Evolutionary conservation across 2,797 vertebrate genomes (phyloP), one percentile per base, ranked within the genome.

Genomic region (Gymnoscopelus microlampas): DNA sequence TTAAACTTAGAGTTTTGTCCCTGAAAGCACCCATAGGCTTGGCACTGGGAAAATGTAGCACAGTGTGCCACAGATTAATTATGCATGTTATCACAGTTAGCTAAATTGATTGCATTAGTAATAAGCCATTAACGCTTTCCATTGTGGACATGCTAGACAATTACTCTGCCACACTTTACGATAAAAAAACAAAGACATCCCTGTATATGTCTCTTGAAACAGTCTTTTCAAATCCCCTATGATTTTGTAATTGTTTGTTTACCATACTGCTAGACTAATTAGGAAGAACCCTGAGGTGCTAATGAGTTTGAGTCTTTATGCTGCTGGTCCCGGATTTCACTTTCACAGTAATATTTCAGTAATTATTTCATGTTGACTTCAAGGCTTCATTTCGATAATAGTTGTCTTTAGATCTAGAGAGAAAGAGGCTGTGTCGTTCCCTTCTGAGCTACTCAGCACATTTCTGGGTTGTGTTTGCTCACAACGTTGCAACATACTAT

Each of bases 191-290:
- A 32, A 0, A 60, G 47, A 11, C n/a, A 19, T 44, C 35, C 13
- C 32, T 35, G 4, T 60, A 1, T 15, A 19, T 47, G 8, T n/a
- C 2, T 60, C 5, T 47, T 47, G 9, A 66, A 35, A 70, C 15
- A 48, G 57, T 24, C 47, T 56, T 35, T 75, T 5, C 55, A 59
- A 74, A 53, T 6, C 53, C 44, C 55, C 5, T 5, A 35, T 35
- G 32, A 35, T 44, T 44, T 44, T 44, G 39, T 44, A 44, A 8
- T 9, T 2, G 9, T 44, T 44, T 44, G 39, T 35, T 35, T 6
- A 44, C 7, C 39, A 44, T 44, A 44, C 39, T 44, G 7, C 9
- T 44, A 44, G 39, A 10, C 39, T 44, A 44, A 44, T 44, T 44
- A 8, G 39, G 39, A 44, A 10, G 39, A 44, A 44, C 39, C 39